A percentile compares a stretch with the other conserved stretches of the same genome.
Evolutionary conservation across 2,113 vertebrate species (phyloP).

Genomic region (Sprattus sprattus): DNA sequence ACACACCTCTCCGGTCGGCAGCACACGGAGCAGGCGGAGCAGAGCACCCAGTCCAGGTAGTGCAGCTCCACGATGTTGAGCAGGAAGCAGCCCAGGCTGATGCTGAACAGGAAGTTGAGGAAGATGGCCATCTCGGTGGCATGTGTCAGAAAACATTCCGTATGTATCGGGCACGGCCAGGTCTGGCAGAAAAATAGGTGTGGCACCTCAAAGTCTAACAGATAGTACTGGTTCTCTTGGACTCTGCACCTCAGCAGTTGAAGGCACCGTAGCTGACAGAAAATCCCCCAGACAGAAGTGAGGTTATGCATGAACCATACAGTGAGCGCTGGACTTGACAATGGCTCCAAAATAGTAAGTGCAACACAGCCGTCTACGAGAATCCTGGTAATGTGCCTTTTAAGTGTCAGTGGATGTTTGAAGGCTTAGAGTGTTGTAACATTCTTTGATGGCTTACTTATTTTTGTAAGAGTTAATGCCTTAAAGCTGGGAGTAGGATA

Average conservation of each 20-base stretch:
- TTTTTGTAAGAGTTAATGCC: neutral
- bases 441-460: neutral
- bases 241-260: too few relatives aligned
- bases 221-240: conserved; percentile 50
- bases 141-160: conserved; percentile 66
- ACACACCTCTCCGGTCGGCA: conserved; percentile 47
- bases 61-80: conserved; percentile 66
- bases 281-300: neutral
- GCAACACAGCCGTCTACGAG: neutral
- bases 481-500: too few relatives aligned
- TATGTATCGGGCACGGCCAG: conserved; percentile 63
- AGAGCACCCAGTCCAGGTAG: conserved; percentile 64
- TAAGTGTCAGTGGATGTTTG: neutral
- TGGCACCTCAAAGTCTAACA: conserved; percentile 68
- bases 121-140: conserved; percentile 69
- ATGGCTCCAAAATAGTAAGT: conserved; percentile 65
- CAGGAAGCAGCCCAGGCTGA: conserved; percentile 66
- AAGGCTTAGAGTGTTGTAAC: neutral
- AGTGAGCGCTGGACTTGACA: conserved; percentile 15
- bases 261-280: too few relatives aligned
- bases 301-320: neutral
- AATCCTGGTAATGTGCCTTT: neutral
- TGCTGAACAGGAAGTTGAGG: conserved; percentile 68
- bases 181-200: conserved; percentile 63
- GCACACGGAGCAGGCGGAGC: conserved; percentile 58